These are phyloP conservation scores for Alsophila aescularia DNA, from an alignment of 2,888 invertebrate species.

Conservation along the genomic window DNA sequence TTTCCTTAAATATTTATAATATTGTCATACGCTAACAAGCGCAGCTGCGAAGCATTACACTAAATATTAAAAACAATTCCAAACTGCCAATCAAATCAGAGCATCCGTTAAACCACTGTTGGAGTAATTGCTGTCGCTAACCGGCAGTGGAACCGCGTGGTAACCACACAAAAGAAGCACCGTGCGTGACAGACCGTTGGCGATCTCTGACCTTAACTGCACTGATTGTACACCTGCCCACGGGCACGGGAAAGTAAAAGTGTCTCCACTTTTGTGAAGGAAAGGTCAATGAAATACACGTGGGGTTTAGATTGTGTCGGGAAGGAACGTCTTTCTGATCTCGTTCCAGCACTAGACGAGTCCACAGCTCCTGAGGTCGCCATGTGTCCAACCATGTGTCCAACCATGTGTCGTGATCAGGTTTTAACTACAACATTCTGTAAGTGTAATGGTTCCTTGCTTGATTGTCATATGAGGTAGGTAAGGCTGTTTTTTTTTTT, in stretches of 20 bases:
- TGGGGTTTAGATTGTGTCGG: background rate
- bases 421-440: too few species aligned
- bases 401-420: too few species aligned
- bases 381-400: too few species aligned
- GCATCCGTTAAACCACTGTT: constrained; percentile 26
- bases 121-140: constrained; percentile 23
- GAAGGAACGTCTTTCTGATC: too few species aligned
- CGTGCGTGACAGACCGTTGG: constrained; percentile 50
- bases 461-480: too few species aligned
- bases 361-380: too few species aligned
- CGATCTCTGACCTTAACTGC: constrained; percentile 45
- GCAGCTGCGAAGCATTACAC: constrained; percentile 7
- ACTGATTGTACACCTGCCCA: constrained; percentile 29
- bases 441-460: too few species aligned
- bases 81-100: constrained; percentile 31
- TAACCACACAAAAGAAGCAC: constrained; percentile 40
- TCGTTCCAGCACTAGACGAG: too few species aligned
- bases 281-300: background rate
- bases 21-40: too few species aligned
- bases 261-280: constrained; percentile 8
- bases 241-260: constrained; percentile 18
- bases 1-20: too few species aligned
- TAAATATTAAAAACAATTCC: constrained; percentile 8
- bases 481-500: too few species aligned
- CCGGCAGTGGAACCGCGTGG: constrained; percentile 3